phyloP scores from a whole-genome alignment of 2,888 invertebrate species.

The Trilocha varians region DNA sequence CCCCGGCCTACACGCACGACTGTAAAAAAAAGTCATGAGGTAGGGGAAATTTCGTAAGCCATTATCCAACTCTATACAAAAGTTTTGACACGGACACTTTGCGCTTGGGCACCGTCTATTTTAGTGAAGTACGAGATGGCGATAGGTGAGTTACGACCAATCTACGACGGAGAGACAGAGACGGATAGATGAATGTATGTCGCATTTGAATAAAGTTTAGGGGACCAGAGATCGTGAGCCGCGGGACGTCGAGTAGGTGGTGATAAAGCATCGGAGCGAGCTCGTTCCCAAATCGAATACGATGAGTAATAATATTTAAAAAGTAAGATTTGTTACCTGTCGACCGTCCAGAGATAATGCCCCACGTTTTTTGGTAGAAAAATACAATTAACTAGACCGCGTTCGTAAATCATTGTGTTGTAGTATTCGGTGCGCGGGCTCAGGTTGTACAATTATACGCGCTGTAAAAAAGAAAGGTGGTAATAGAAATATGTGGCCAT shows the following conservation, averaged over 20 bases:
- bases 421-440: conserved; percentile 42
- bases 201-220: conserved; percentile 71
- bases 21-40: conserved; percentile 68
- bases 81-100: conserved; percentile 72
- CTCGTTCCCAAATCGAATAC: conserved; percentile 69
- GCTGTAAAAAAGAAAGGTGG: conserved; percentile 45
- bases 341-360: conserved; percentile 64
- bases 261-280: conserved; percentile 71
- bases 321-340: conserved; percentile 73
- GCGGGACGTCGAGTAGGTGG: conserved; percentile 73
- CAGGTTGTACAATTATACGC: conserved; percentile 64
- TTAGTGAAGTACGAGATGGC: conserved; percentile 63
- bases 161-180: conserved; percentile 44
- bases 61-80: conserved; percentile 66
- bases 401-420: conserved; percentile 58
- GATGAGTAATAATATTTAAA: conserved; percentile 74
- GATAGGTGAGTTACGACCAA: conserved; percentile 40
- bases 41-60: conserved; percentile 73
- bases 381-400: conserved; percentile 69
- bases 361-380: conserved; percentile 60
- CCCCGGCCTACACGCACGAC: conserved; percentile 60
- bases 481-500: conserved; percentile 41
- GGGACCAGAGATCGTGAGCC: conserved; percentile 65
- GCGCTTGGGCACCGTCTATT: conserved; percentile 74
- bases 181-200: conserved; percentile 59